These are phyloP conservation scores for Laticauda laticaudata DNA, from an alignment of 2,113 vertebrate genomes.

Conservation along the genomic window DNA sequence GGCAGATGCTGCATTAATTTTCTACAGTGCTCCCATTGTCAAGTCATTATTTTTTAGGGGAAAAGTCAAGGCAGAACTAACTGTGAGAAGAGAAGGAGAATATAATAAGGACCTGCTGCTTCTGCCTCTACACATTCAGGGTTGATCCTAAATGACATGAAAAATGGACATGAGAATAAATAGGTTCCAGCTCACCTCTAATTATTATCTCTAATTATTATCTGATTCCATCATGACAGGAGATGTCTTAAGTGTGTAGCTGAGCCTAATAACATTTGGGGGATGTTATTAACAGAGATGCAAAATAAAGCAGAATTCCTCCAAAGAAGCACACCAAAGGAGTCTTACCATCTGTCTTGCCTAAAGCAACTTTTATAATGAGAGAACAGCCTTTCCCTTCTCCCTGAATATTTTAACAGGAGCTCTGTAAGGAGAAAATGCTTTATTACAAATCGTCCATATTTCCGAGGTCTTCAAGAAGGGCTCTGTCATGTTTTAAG, in stretches of 20 bases:
- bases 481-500: neutral
- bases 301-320: slow-evolving; percentile 9
- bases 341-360: slow-evolving; percentile 24
- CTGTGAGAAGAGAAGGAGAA: neutral
- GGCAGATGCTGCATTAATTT: neutral
- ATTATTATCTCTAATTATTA: neutral
- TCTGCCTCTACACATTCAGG: neutral
- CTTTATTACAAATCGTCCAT: slow-evolving; percentile 33
- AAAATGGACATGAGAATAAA: neutral
- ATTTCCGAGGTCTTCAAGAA: slow-evolving; percentile 38
- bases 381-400: neutral
- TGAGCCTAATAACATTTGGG: neutral
- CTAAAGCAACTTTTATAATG: slow-evolving; percentile 17
- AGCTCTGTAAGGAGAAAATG: slow-evolving; percentile 44
- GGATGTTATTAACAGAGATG: neutral
- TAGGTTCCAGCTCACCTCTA: neutral
- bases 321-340: slow-evolving; percentile 5
- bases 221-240: neutral
- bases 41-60: neutral
- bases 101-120: neutral
- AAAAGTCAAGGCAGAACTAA: neutral
- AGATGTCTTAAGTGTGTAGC: neutral
- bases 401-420: neutral
- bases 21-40: neutral
- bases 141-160: neutral